phyloP scores from a whole-genome alignment of 2,797 vertebrate genomes.

The Pipistrellus pipistrellus region DNA sequence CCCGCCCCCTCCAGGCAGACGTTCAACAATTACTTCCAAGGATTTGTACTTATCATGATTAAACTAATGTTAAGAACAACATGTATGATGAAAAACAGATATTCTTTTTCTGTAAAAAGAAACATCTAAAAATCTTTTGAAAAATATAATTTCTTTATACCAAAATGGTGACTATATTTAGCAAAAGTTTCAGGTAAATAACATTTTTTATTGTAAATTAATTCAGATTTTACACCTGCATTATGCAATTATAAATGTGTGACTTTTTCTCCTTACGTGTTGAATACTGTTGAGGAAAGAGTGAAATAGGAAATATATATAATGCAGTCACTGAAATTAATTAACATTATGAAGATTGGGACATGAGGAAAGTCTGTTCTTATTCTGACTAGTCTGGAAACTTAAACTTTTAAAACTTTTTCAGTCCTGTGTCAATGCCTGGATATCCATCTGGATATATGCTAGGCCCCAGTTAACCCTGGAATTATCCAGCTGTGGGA shows the following conservation, averaged over 20 bases:
- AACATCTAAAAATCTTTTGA: not conserved
- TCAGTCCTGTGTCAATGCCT: not conserved
- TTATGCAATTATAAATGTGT: not conserved
- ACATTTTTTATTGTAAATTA: not conserved
- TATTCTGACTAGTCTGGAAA: not conserved
- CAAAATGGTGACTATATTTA: not conserved
- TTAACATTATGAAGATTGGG: not conserved
- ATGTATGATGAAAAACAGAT: conserved; percentile 15
- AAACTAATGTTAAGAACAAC: conserved; percentile 45
- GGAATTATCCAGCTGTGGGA: not conserved
- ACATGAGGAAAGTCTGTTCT: not conserved
- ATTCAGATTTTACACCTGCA: not conserved
- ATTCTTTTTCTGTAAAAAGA: conserved; percentile 32
- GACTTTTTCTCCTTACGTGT: not conserved
- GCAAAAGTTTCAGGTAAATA: not conserved
- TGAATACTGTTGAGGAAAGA: not conserved
- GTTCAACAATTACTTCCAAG: conserved; percentile 23
- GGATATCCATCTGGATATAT: not conserved
- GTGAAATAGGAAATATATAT: not conserved
- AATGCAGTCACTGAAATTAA: not conserved
- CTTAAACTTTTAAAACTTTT: not conserved
- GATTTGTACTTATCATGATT: conserved; percentile 55
- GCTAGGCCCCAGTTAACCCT: not conserved
- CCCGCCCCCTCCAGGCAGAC: not conserved
- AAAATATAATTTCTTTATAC: not conserved